Percentiles rank a stretch among this genome's conserved stretches.
These are phyloP conservation scores for Bostrychus sinensis DNA, from an alignment of 2,113 vertebrate species.

Conservation along the genomic window DNA sequence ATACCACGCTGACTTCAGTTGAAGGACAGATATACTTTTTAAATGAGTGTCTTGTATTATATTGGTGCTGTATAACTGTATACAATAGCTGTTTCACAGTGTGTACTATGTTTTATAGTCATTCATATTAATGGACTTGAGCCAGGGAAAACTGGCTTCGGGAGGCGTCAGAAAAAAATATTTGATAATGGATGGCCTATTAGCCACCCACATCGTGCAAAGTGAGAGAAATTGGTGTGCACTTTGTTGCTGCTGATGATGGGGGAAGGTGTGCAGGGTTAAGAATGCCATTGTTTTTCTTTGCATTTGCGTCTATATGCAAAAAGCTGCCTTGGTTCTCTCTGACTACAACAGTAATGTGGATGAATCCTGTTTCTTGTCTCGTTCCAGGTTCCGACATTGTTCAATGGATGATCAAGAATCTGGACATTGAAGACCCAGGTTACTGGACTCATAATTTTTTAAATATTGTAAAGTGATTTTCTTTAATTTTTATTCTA, in stretches of 20 bases:
- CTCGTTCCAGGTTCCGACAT: constrained; percentile 90
- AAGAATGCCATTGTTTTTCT: constrained; percentile 39
- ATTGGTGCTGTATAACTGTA: constrained; percentile 27
- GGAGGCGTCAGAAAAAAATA: constrained; percentile 60
- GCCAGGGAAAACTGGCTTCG: constrained; percentile 37
- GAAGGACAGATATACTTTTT: constrained; percentile 19
- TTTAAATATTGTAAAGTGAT: neutral
- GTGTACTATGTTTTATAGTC: constrained; percentile 28
- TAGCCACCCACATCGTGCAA: constrained; percentile 63
- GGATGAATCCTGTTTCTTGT: constrained; percentile 56
- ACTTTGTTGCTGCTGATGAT: constrained; percentile 51
- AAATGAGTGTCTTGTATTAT: constrained; percentile 19
- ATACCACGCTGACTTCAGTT: no score
- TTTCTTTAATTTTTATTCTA: neutral
- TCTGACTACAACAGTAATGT: constrained; percentile 12
- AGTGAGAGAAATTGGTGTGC: constrained; percentile 52
- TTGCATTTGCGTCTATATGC: constrained; percentile 50
- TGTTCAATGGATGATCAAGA: constrained; percentile 98
- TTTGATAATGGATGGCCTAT: constrained; percentile 63
- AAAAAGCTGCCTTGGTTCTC: constrained; percentile 34
- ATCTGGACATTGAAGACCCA: constrained; percentile 96
- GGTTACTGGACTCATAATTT: constrained; percentile 74
- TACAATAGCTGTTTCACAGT: constrained; percentile 38
- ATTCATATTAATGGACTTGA: constrained; percentile 63
- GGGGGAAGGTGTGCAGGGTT: constrained; percentile 28